Conservation (phyloP, 2,888 invertebrate species). For the Drosophila borborema region DNA sequence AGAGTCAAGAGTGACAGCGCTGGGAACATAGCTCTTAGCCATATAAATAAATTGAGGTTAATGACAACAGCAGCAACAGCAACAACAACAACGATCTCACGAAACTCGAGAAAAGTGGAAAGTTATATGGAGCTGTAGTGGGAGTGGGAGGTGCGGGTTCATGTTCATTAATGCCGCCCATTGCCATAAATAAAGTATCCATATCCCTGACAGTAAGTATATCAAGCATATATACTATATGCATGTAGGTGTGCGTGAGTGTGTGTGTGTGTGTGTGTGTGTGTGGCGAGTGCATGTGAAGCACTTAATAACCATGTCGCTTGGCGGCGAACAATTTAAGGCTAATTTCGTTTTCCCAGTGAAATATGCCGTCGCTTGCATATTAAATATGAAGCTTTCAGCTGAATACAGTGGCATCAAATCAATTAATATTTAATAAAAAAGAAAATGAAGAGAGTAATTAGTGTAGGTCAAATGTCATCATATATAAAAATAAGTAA, state of each 20-base stretch:
- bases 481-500: too few relatives aligned
- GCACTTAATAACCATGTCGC: slow-evolving; percentile 70
- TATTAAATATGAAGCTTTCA: slow-evolving; percentile 58
- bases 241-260: not conserved
- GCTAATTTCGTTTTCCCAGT: slow-evolving; percentile 73
- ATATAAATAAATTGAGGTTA: slow-evolving; percentile 64
- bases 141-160: slow-evolving; percentile 7
- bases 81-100: not conserved
- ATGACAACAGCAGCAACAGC: slow-evolving; percentile 51
- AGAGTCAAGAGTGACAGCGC: slow-evolving; percentile 52
- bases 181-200: slow-evolving; percentile 62
- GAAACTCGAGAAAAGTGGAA: slow-evolving; percentile 37
- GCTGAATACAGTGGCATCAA: slow-evolving; percentile 34
- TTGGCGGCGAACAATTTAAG: slow-evolving; percentile 68
- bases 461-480: too few relatives aligned
- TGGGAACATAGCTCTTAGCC: slow-evolving; percentile 34
- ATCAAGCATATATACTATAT: slow-evolving; percentile 15
- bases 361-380: slow-evolving; percentile 72
- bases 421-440: not conserved
- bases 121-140: not conserved
- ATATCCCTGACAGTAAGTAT: slow-evolving; percentile 45
- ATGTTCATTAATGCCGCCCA: slow-evolving; percentile 54
- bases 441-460: not conserved
- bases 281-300: slow-evolving; percentile 42
- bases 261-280: slow-evolving; percentile 14